phyloP scores from a whole-genome alignment of 1,140 invertebrate genomes.

The Harlomillsia oculata region DNA sequence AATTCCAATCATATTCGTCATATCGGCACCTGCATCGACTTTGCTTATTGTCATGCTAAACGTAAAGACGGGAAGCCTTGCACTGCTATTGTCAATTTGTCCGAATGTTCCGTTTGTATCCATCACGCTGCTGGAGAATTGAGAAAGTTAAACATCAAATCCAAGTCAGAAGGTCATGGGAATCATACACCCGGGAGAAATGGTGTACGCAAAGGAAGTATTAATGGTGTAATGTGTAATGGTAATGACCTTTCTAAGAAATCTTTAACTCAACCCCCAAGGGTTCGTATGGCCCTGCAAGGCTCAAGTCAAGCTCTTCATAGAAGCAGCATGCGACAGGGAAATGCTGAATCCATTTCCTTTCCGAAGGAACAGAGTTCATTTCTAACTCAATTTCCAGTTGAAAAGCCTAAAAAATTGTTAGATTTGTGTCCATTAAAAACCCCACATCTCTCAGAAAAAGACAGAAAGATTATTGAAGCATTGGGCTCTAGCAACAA shows the following conservation, averaged over 20 bases:
- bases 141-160: slow-evolving; percentile 23
- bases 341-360: slow-evolving; percentile 25
- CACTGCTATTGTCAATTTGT: slow-evolving; percentile 23
- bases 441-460: slow-evolving; percentile 30
- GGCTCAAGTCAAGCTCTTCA: slow-evolving; percentile 6
- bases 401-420: not conserved
- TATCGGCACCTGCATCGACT: slow-evolving; percentile 26
- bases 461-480: slow-evolving; percentile 22
- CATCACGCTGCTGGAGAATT: slow-evolving; percentile 30
- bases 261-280: not conserved
- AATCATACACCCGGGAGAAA: not conserved
- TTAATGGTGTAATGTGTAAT: not conserved
- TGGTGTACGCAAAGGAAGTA: not conserved
- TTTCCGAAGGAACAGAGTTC: slow-evolving; percentile 14
- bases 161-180: not conserved
- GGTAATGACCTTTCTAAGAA: not conserved
- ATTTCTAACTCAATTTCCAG: slow-evolving; percentile 1
- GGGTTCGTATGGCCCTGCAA: slow-evolving; percentile 28
- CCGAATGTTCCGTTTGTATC: slow-evolving; percentile 30
- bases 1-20: slow-evolving; percentile 23
- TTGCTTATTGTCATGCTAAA: slow-evolving; percentile 29
- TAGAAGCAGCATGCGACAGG: slow-evolving; percentile 14
- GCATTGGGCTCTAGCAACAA: not conserved
- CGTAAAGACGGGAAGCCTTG: slow-evolving; percentile 31
- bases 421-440: slow-evolving; percentile 26